These are phyloP conservation scores for Clarias pachynema DNA, from an alignment of 2,797 vertebrate species.

Conservation along the genomic window DNA sequence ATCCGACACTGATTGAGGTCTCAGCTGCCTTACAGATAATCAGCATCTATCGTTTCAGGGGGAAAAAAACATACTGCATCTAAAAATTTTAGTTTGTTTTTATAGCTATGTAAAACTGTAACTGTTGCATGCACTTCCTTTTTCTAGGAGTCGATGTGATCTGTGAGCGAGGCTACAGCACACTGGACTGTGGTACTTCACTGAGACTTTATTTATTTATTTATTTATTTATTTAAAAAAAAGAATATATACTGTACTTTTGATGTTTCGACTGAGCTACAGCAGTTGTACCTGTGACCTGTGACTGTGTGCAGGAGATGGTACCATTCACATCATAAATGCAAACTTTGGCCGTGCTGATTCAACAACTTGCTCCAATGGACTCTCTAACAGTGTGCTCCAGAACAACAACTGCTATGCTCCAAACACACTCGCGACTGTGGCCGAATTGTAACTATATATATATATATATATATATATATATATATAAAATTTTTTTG, in stretches of 20 bases:
- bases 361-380: background rate
- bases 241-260: too few species aligned
- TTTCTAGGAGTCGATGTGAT: background rate
- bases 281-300: background rate
- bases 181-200: conserved; percentile 24
- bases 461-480: too few species aligned
- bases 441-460: background rate
- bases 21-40: background rate
- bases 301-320: conserved; percentile 16
- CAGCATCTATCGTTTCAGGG: background rate
- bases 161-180: conserved; percentile 16
- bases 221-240: background rate
- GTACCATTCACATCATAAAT: conserved; percentile 4
- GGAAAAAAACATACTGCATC: background rate
- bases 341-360: conserved; percentile 3
- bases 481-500: background rate
- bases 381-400: background rate
- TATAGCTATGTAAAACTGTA: background rate
- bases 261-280: background rate
- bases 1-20: background rate
- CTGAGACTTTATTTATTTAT: background rate
- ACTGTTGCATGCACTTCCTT: background rate
- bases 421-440: background rate
- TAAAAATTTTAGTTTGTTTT: background rate
- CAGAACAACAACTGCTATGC: background rate